Conservation (phyloP, 2,888 invertebrate species). For the Cacoxenus indagator region DNA sequence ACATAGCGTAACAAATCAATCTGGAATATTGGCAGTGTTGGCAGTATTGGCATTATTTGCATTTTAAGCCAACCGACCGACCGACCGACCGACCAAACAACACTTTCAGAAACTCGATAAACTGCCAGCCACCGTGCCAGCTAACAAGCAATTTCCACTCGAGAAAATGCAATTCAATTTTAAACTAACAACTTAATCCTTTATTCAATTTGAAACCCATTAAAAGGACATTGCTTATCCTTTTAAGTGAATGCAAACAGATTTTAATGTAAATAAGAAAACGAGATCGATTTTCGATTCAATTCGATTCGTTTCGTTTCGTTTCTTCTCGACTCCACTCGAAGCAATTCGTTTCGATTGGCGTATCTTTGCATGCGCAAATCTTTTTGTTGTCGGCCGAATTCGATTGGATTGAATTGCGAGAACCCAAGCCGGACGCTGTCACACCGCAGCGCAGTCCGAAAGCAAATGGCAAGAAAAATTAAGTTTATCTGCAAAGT, state of each 20-base stretch:
- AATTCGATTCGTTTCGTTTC: conserved; percentile 23
- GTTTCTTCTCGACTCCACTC: no score
- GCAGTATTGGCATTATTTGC: not conserved
- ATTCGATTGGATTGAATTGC: not conserved
- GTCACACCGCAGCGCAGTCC: not conserved
- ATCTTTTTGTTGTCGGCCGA: not conserved
- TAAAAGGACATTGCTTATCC: conserved; percentile 71
- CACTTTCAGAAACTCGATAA: no score
- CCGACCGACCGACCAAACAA: not conserved
- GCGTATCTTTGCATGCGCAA: conserved; percentile 12
- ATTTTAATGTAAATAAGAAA: conserved; percentile 71
- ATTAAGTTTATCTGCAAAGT: conserved; percentile 52
- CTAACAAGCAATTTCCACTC: conserved; percentile 43
- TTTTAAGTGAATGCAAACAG: conserved; percentile 71
- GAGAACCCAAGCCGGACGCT: no score
- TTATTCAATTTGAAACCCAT: conserved; percentile 72
- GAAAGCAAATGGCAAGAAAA: conserved; percentile 39
- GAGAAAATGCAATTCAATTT: conserved; percentile 66
- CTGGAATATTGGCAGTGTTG: no score
- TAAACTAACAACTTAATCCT: conserved; percentile 71
- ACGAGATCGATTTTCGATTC: conserved; percentile 67
- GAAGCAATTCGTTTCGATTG: conserved; percentile 9
- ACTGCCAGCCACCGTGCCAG: not conserved
- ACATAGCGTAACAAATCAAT: not conserved
- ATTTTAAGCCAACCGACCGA: not conserved